Evolutionary conservation across 92 coral and sea anemone genomes (phyloP).

Genomic region (Porites rus): DNA sequence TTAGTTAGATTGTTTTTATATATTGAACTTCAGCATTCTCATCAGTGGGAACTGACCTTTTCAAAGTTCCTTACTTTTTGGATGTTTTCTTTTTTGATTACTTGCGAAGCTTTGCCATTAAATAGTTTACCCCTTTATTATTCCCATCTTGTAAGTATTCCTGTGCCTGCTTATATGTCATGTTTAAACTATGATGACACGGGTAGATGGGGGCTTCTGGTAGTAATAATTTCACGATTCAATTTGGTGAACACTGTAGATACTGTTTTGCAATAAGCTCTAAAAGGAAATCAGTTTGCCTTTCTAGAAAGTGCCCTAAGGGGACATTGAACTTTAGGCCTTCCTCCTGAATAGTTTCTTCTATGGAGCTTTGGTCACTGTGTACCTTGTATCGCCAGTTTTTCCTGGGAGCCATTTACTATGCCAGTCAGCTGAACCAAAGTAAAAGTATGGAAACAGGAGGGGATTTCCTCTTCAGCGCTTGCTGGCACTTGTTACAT

Average conservation of each 20-base stretch:
- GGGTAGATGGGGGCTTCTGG: constrained; percentile 43
- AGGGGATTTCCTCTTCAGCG: background rate
- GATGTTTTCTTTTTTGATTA: background rate
- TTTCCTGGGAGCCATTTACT: constrained; percentile 19
- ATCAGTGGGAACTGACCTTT: background rate
- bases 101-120: background rate
- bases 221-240: constrained; percentile 21
- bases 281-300: constrained; percentile 1
- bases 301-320: constrained; percentile 20
- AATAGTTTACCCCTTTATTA: background rate
- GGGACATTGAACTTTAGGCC: background rate
- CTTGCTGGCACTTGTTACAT: no score
- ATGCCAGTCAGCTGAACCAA: background rate
- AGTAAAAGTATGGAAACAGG: background rate
- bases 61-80: background rate
- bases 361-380: background rate
- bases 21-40: constrained; percentile 18
- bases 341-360: no score
- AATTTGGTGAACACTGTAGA: background rate
- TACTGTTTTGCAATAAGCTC: constrained; percentile 9
- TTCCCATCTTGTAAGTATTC: background rate
- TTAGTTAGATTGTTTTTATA: constrained; percentile 14
- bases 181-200: constrained; percentile 10
- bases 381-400: constrained; percentile 26
- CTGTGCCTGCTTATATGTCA: constrained; percentile 15